Base-by-base conservation (phyloP, 2,888 invertebrate species). In the Barypeithes pellucidus region DNA sequence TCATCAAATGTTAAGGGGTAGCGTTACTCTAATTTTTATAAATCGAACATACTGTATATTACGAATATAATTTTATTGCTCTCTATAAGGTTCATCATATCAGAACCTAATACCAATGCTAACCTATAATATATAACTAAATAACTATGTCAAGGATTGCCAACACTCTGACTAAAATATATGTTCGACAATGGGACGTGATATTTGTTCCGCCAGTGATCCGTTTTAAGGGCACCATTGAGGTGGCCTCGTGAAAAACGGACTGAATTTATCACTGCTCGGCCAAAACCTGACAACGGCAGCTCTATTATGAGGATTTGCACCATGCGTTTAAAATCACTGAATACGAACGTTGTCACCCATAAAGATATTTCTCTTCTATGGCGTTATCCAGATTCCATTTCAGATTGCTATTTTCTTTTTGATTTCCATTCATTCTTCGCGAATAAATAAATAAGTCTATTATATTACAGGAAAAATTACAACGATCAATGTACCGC, bases 221-320 rank as follows among this genome's bases (percentile, higher is more conserved):
- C n/a, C n/a, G n/a, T 47, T 68, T 57, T 57, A 57, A 33, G 54
- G 33, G 33, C 33, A 33, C 50, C 24, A 36, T 59, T 68, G 60
- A 36, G 62, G 62, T 50, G 68, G 61, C 33, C 54, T 63, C 54
- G 70, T 80, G 80, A 81, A 80, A 81, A 81, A 81, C 79, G 79
- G 79, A 78, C 76, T 77, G 77, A 72, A 80, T 81, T 79, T 81
- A 81, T 81, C 78, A 79, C 79, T 79, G 77, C 77, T 80, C 79
- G 79, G 75, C 79, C 76, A 76, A 78, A 73, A 67, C 61, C 72
- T 73, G 75, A 75, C 76, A 75, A 73, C 69, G 36, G 74, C 72
- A 71, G 63, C 75, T 72, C 61, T 73, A 71, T 76, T 77, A 78
- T 78, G 77, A 77, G 77, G 76, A 77, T 78, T 75, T 77, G 76